Evolutionary conservation across 2,888 invertebrate genomes (phyloP).

Genomic region (Epiblema foenella): DNA sequence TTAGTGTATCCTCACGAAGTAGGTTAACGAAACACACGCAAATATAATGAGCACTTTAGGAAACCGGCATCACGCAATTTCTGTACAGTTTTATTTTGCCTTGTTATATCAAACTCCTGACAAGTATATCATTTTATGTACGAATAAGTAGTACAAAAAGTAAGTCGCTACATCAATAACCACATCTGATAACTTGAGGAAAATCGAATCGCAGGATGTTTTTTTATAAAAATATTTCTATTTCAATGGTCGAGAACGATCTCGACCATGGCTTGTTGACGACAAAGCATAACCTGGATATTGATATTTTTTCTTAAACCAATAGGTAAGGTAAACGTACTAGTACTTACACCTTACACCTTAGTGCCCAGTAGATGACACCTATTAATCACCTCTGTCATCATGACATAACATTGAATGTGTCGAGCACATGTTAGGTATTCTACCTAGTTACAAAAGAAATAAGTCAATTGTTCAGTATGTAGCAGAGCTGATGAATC

Average conservation of each 20-base stretch:
- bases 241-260: background rate
- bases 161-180: background rate
- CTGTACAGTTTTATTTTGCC: conserved; percentile 13
- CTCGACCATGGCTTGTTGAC: too few relatives aligned
- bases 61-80: conserved; percentile 41
- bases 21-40: conserved; percentile 42
- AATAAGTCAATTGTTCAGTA: too few relatives aligned
- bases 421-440: too few relatives aligned
- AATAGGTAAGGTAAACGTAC: too few relatives aligned
- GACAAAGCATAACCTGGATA: background rate
- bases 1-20: conserved; percentile 31
- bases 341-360: too few relatives aligned
- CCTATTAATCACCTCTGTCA: too few relatives aligned
- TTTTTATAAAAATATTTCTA: too few relatives aligned
- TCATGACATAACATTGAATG: too few relatives aligned
- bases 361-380: too few relatives aligned
- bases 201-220: background rate
- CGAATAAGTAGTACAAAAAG: background rate
- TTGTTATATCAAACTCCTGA: conserved; percentile 21
- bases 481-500: too few relatives aligned
- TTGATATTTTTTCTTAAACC: too few relatives aligned
- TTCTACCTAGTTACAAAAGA: too few relatives aligned
- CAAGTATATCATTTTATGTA: conserved; percentile 5
- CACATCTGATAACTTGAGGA: background rate
- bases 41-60: conserved; percentile 42